These are phyloP conservation scores for Sterna hirundo DNA, from an alignment of 2,113 vertebrate genomes.

Conservation along the genomic window DNA sequence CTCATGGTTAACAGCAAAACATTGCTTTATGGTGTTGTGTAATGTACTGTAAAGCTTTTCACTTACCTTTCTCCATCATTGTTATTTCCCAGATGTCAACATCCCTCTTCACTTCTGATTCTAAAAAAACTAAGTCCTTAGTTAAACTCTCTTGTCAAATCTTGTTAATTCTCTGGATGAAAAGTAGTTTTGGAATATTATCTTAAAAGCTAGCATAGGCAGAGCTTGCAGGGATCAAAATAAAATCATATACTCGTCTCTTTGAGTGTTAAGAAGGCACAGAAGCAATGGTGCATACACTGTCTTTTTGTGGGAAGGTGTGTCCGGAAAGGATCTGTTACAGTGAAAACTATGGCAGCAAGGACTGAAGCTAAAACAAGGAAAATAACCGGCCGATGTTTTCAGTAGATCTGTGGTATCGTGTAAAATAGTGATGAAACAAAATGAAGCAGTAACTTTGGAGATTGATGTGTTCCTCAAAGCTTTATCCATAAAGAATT, in stretches of 20 bases:
- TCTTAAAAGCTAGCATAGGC: background rate
- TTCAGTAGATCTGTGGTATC: background rate
- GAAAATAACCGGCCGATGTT: accelerated
- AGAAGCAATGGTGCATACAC: background rate
- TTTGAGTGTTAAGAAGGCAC: background rate
- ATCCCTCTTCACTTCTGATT: background rate
- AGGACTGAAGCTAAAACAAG: background rate
- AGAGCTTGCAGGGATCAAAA: background rate
- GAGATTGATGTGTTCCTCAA: accelerated
- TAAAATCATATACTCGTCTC: background rate
- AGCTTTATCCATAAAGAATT: background rate
- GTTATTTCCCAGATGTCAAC: background rate
- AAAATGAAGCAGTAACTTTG: background rate
- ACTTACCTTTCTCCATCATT: background rate
- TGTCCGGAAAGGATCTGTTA: background rate
- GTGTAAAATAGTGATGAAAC: background rate
- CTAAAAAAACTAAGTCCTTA: background rate
- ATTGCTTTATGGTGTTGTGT: background rate
- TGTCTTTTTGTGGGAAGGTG: background rate
- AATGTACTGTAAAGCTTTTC: background rate
- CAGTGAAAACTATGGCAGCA: background rate
- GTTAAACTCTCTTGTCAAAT: background rate
- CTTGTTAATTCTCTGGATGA: background rate
- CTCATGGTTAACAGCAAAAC: background rate
- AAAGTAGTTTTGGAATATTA: background rate